Conservation (phyloP, 2,113 vertebrate species). For the Hippocampus comes region DNA sequence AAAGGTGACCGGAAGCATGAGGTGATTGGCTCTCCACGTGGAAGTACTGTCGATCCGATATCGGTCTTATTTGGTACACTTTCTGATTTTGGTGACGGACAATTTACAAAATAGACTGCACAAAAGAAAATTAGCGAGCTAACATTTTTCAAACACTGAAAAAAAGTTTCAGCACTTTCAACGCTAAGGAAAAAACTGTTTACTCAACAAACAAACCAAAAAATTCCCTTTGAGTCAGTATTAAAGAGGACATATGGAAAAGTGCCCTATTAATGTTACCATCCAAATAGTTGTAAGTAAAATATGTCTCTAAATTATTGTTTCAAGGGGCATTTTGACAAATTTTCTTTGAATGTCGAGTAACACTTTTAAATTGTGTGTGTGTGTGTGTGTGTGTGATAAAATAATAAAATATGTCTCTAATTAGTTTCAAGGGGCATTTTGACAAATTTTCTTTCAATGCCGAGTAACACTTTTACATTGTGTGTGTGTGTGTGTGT, state of each 20-base stretch:
- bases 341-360: too few relatives aligned
- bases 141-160: slow-evolving; percentile 33
- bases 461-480: neutral
- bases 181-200: slow-evolving; percentile 41
- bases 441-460: neutral
- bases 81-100: neutral
- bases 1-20: neutral
- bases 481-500: neutral
- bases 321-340: neutral
- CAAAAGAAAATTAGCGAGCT: slow-evolving; percentile 36
- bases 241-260: neutral
- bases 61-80: neutral
- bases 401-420: neutral
- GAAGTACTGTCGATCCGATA: neutral
- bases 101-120: slow-evolving; percentile 19
- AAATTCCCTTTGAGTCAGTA: neutral
- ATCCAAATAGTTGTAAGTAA: neutral
- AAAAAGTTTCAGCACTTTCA: slow-evolving; percentile 61
- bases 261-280: neutral
- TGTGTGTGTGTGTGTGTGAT: too few relatives aligned
- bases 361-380: neutral
- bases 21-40: neutral
- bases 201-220: neutral
- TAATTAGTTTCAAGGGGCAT: neutral
- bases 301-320: neutral